Percentiles rank a stretch among this genome's conserved stretches.
Evolutionary conservation across 2,888 invertebrate species (phyloP).

Genomic region (Esperia sulphurella): DNA sequence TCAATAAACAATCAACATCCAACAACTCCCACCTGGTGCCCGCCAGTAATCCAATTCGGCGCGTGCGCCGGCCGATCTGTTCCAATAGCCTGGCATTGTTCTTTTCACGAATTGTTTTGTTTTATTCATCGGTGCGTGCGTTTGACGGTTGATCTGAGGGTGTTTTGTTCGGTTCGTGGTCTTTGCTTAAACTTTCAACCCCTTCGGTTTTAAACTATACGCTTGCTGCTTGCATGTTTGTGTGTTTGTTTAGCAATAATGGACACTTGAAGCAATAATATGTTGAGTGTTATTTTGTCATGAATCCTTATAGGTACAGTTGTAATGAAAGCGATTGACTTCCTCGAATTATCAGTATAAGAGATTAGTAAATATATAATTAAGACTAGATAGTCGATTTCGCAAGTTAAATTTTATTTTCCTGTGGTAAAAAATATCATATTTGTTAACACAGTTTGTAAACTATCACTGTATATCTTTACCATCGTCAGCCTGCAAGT

Average conservation of each 20-base stretch:
- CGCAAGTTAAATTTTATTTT: too few species aligned
- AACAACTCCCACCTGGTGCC: conserved; percentile 28
- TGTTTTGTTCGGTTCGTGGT: conserved; percentile 6
- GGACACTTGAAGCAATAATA: neutral
- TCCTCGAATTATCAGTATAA: too few species aligned
- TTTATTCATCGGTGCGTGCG: conserved; percentile 21
- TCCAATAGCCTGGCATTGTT: conserved; percentile 32
- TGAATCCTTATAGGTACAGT: too few species aligned
- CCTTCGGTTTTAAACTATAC: neutral
- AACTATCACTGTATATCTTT: too few species aligned
- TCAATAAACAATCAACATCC: neutral
- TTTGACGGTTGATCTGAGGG: conserved; percentile 12
- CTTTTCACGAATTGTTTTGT: conserved; percentile 32
- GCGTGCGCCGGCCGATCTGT: conserved; percentile 33
- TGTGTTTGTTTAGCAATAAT: neutral
- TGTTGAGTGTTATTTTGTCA: too few species aligned
- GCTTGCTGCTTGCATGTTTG: neutral
- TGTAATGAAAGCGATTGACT: too few species aligned
- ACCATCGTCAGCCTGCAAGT: too few species aligned
- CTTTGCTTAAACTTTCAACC: conserved; percentile 2
- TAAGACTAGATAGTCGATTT: too few species aligned
- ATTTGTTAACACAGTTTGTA: too few species aligned
- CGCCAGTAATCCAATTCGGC: conserved; percentile 28
- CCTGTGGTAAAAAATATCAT: too few species aligned
- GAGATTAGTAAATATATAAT: too few species aligned